Base-by-base conservation (phyloP, 92 coral and sea anemone species). In the Epizoanthus scotinus region DNA sequence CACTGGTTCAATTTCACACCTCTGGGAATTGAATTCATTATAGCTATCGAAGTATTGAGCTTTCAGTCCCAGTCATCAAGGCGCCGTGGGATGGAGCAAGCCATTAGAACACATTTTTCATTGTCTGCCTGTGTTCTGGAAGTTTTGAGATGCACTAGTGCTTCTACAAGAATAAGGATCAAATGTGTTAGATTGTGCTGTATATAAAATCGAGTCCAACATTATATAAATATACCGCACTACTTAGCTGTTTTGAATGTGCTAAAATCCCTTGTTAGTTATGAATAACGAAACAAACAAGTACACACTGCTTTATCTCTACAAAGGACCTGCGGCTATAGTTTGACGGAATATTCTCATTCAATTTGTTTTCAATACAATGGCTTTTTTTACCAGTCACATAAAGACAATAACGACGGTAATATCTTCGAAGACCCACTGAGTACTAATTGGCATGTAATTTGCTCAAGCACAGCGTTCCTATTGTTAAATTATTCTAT, bases 401-500 rank as follows among this genome's bases (percentile, higher is more conserved):
- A 31, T 24, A 34, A 18, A 34, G 56, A 59, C 68, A 58, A 57
- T 75, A 59, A 75, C 12, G 24, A 56, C 12, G 40, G 44, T 60
- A 21, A 68, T 58, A 34, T 80, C 85, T 79, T 21, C 1, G 82
- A 81, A 73, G 78, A 88, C 97, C 97, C 82, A 93, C 92, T 84
- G 97, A 44, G 94, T 82, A 67, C 83, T 93, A 90, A 93, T 93
- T 88, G 97, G 73, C 81, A 91, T 87, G 89, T 93, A 93, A 93
- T 93, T 93, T 92, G 94, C 71, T 78, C 70, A 67, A 59, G 96
- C 81, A 87, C 85, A 92, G 78, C 86, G 78, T 86, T 31, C 27
- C 68, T 82, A 79, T 79, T 84, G 67, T 71, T 79, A 44, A 62
- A 62, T 75, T 59, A 62, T 60, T 62, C 52, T 44, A 71, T 21